Percentiles rank a stretch among this genome's conserved stretches.
phyloP scores from a whole-genome alignment of 2,888 invertebrate species.

The Leptinotarsa juncta region DNA sequence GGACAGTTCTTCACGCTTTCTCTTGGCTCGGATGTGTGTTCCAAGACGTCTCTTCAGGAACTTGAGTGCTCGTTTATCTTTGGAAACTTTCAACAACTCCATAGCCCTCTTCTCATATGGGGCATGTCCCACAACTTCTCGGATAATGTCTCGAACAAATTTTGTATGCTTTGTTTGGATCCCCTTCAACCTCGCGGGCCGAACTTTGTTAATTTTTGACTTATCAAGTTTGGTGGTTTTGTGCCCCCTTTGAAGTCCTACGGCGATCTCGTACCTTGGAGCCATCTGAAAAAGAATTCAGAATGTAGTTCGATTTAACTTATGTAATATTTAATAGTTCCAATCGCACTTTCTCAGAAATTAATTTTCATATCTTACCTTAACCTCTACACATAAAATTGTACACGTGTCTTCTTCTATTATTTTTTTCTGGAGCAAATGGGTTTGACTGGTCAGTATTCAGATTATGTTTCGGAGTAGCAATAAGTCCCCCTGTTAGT shows the following conservation, averaged over 20 bases:
- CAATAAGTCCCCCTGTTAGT: too few species aligned
- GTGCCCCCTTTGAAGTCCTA: conserved; percentile 95
- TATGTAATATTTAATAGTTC: too few species aligned
- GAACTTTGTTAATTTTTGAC: conserved; percentile 72
- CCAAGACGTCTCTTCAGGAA: conserved; percentile 97
- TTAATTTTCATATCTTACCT: too few species aligned
- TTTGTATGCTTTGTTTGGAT: conserved; percentile 93
- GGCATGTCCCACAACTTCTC: conserved; percentile 98
- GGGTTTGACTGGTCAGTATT: too few species aligned
- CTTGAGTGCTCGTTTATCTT: conserved; percentile 97
- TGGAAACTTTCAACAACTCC: conserved; percentile 97
- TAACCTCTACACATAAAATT: too few species aligned
- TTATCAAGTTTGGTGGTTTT: conserved; percentile 92
- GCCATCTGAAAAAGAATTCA: conserved; percentile 61
- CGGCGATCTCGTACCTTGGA: conserved; percentile 84
- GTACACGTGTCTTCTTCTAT: too few species aligned
- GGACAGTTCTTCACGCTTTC: conserved; percentile 99
- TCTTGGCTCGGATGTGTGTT: conserved; percentile 98
- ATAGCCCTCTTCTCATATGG: conserved; percentile 98
- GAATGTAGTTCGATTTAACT: too few species aligned
- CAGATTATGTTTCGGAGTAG: too few species aligned
- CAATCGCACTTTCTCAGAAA: too few species aligned
- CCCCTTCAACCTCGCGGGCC: conserved; percentile 91
- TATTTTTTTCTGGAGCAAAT: too few species aligned
- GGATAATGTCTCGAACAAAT: conserved; percentile 94